phyloP scores from a whole-genome alignment of 2,797 vertebrate species.

The Chelon auratus region DNA sequence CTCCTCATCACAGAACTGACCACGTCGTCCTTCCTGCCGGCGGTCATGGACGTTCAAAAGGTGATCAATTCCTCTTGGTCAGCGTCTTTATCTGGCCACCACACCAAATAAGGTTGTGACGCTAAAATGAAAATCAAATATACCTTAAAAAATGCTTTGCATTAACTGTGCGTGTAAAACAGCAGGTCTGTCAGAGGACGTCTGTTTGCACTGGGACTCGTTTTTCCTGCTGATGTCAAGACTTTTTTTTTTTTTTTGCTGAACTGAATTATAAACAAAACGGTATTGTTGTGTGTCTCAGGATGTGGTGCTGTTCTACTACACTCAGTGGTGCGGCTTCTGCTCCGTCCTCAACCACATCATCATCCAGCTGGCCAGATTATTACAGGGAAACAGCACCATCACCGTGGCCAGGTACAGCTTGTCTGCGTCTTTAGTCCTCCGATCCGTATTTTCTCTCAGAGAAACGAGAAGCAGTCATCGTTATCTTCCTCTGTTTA shows the following conservation, averaged over 20 bases:
- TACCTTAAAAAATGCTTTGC: no score
- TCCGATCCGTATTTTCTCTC: not conserved
- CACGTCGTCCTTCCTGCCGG: conserved; percentile 86
- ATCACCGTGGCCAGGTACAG: conserved; percentile 91
- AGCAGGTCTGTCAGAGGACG: no score
- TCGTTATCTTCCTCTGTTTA: conserved; percentile 57
- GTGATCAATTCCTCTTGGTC: conserved; percentile 62
- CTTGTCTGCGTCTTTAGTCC: not conserved
- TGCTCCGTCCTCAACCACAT: conserved; percentile 83
- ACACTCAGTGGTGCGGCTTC: conserved; percentile 85
- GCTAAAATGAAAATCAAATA: no score
- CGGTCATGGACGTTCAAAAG: conserved; percentile 87
- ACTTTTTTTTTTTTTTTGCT: not conserved
- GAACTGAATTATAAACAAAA: not conserved
- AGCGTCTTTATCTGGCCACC: not conserved
- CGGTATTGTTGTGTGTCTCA: conserved; percentile 59
- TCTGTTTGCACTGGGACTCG: no score
- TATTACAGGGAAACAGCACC: conserved; percentile 85
- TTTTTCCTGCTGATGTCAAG: no score
- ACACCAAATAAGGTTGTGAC: no score
- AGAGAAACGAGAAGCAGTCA: not conserved
- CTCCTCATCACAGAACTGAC: conserved; percentile 90
- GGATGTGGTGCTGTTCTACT: conserved; percentile 90
- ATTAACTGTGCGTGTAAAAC: no score
- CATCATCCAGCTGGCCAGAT: conserved; percentile 88